Percentiles rank a stretch among this genome's conserved stretches.
Evolutionary conservation across 2,888 invertebrate genomes (phyloP).

Genomic region (Coenonympha glycerion): DNA sequence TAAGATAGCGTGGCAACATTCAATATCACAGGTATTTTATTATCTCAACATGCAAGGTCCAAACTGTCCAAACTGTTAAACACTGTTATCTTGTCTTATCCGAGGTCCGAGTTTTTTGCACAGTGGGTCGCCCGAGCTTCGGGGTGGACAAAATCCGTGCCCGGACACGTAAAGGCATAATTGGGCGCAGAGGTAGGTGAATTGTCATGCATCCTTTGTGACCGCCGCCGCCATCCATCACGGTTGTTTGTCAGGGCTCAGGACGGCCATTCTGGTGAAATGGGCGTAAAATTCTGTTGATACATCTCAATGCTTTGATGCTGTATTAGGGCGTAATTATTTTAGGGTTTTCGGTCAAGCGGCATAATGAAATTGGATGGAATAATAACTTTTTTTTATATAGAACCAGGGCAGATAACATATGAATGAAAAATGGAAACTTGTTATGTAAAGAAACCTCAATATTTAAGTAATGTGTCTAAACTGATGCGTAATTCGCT

Average conservation of each 20-base stretch:
- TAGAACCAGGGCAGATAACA: not conserved
- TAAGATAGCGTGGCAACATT: too few species aligned
- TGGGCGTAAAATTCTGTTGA: slow-evolving; percentile 62
- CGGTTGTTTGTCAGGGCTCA: slow-evolving; percentile 47
- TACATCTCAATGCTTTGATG: slow-evolving; percentile 50
- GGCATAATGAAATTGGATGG: slow-evolving; percentile 44
- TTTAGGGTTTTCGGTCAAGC: slow-evolving; percentile 47
- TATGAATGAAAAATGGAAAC: too few species aligned
- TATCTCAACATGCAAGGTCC: not conserved
- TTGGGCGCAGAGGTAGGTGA: slow-evolving; percentile 46
- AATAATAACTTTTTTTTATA: slow-evolving; percentile 20
- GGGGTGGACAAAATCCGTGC: slow-evolving; percentile 49
- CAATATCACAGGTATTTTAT: not conserved
- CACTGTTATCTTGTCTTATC: too few species aligned
- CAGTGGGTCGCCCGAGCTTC: slow-evolving; percentile 14
- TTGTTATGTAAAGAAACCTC: too few species aligned
- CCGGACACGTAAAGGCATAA: slow-evolving; percentile 46
- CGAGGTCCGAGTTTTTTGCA: slow-evolving; percentile 3
- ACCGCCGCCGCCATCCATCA: slow-evolving; percentile 62
- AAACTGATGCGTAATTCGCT: too few species aligned
- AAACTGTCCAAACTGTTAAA: too few species aligned
- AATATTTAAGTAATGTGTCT: too few species aligned
- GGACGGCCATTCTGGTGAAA: slow-evolving; percentile 54
- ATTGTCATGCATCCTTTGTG: slow-evolving; percentile 57
- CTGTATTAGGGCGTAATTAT: slow-evolving; percentile 56